phyloP scores from a whole-genome alignment of 1,140 invertebrate species.

The Tetramorium simillimum region DNA sequence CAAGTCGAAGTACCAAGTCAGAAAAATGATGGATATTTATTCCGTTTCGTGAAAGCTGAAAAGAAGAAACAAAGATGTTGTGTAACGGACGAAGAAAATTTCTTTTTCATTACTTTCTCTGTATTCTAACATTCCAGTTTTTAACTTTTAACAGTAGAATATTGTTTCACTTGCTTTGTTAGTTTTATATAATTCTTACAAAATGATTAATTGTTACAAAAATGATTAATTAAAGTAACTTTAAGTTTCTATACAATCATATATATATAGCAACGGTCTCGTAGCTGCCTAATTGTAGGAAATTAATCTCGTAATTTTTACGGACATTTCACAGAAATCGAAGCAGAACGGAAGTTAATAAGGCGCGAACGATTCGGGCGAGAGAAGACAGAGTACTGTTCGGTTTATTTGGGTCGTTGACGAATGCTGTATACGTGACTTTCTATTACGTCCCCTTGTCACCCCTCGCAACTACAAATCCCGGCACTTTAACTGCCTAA shows the following conservation, averaged over 20 bases:
- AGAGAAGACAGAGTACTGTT: slow-evolving; percentile 52
- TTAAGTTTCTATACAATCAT: not conserved
- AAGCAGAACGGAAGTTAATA: slow-evolving; percentile 67
- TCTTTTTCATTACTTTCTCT: not conserved
- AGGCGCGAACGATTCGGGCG: slow-evolving; percentile 70
- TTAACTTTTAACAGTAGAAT: not conserved
- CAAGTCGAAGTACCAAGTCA: slow-evolving; percentile 8
- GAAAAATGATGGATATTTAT: not conserved
- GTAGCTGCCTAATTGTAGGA: not conserved
- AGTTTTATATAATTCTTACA: not conserved
- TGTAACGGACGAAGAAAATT: not conserved
- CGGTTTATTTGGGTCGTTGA: slow-evolving; percentile 56
- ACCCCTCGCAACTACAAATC: slow-evolving; percentile 3
- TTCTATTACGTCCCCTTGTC: slow-evolving; percentile 55
- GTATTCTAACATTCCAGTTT: not conserved
- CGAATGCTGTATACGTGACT: slow-evolving; percentile 57
- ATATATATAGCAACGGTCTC: not conserved
- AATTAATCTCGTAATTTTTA: slow-evolving; percentile 46
- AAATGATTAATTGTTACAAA: not conserved
- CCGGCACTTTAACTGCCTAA: slow-evolving; percentile 51
- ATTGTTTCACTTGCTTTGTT: not conserved
- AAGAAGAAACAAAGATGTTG: not conserved
- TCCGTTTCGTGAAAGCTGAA: not conserved
- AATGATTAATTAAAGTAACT: slow-evolving; percentile 9
- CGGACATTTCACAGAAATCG: not conserved